Evolutionary conservation across 2,888 invertebrate genomes (phyloP).

Genomic region (Latheticus oryzae): DNA sequence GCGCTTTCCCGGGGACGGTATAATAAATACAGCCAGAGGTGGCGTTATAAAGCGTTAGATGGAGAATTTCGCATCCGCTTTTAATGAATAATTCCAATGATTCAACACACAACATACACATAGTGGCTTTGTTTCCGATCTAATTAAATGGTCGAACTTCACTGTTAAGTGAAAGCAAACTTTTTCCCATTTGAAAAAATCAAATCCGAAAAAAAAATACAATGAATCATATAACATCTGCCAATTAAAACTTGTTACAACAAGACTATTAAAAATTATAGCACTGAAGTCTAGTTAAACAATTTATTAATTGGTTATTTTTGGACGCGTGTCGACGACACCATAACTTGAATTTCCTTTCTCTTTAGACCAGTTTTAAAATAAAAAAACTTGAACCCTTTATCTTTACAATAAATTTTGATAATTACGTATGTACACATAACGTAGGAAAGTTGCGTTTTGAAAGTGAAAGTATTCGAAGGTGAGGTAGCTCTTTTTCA

Average conservation of each 20-base stretch:
- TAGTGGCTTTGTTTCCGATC: constrained; percentile 6
- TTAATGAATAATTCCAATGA: constrained; percentile 8
- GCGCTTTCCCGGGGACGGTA: constrained; percentile 34
- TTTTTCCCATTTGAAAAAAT: no score
- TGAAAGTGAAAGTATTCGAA: constrained; percentile 33
- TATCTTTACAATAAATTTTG: constrained; percentile 14
- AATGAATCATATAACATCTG: constrained; percentile 17
- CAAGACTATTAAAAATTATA: constrained; percentile 4
- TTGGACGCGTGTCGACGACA: constrained; percentile 24
- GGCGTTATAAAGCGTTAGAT: constrained; percentile 18
- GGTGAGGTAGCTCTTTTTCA: constrained; percentile 27
- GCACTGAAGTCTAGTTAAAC: constrained; percentile 5
- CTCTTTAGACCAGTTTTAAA: constrained; percentile 14
- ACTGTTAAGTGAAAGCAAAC: constrained; percentile 12
- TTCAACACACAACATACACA: background rate
- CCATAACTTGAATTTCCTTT: constrained; percentile 6
- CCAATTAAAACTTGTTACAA: constrained; percentile 20
- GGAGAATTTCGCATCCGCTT: constrained; percentile 19
- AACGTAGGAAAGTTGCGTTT: constrained; percentile 30
- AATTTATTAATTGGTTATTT: constrained; percentile 21
- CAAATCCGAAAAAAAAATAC: no score
- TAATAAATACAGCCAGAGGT: constrained; percentile 17
- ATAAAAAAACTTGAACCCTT: constrained; percentile 20
- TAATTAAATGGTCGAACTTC: constrained; percentile 14
- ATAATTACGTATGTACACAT: constrained; percentile 16